Base-by-base conservation (phyloP, 30 jellyfish, hydroid and myxozoan genomes). In the Cassiopea andromeda region DNA sequence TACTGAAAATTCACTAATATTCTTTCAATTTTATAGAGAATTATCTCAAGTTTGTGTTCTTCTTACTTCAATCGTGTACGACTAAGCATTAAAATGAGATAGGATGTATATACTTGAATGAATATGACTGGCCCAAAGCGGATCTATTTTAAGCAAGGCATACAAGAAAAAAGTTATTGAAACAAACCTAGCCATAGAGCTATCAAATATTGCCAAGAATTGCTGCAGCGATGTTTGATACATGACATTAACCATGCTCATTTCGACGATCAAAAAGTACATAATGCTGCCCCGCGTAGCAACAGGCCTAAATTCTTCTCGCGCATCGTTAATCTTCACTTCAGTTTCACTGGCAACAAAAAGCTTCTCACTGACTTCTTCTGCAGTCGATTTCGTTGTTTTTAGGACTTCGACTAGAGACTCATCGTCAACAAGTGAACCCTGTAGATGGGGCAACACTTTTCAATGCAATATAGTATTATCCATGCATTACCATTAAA, bases 211-310 rank as follows among this genome's bases (percentile, higher is more conserved):
- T 10, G 89, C 46, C 69, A 94, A 69, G 90, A 94, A 94, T 92
- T 94, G 98, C 87, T 94, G 98, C 82, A 94, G 71, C n/a, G 98
- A 84, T 7, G 97, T 90, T 81, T 94, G 98, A 77, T 94, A 94
- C 98, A 94, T 94, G 74, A 85, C 90, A 75, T 94, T 94, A 73
- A 94, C 98, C 94, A 94, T 94, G 91, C 98, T 90, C 98, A 94
- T 94, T 76, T 94, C 98, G n/a, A 94, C 98, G 69, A 94, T 90
- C 77, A 94, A 83, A 90, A 94, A 94, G 86, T 94, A 94, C 76
- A 94, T 50, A 49, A 94, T 94, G 78, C 98, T 94, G 81, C 98
- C 98, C 16, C 97, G 92, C 7, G 98, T 88, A 48, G 98, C 98
- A 59, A 94, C 98, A 17, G 98, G 96, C 46, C 98, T 91, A 82